These are phyloP conservation scores for Siniperca chuatsi DNA, from an alignment of 2,113 vertebrate species.

Conservation along the genomic window DNA sequence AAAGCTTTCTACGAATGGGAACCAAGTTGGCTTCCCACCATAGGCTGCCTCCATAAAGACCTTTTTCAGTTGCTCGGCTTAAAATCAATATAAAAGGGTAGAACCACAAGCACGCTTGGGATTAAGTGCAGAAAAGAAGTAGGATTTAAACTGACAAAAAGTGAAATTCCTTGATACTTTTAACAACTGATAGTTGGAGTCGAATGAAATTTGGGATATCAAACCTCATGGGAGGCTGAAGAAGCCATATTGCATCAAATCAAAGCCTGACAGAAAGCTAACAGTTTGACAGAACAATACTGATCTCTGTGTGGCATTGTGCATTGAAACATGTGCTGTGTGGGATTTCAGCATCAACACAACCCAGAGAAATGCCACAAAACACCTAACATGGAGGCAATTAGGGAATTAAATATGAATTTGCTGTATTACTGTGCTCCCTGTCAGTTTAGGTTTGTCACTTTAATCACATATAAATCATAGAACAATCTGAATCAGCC, in stretches of 20 bases:
- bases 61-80: conserved; percentile 54
- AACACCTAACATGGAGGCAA: conserved; percentile 36
- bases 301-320: conserved; percentile 25
- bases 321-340: conserved; percentile 14
- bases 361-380: conserved; percentile 26
- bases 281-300: conserved; percentile 38
- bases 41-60: conserved; percentile 61
- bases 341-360: conserved; percentile 9
- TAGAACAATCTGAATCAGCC: conserved; percentile 38
- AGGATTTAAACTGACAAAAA: conserved; percentile 59
- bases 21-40: conserved; percentile 72
- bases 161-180: conserved; percentile 38
- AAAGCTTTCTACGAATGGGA: conserved; percentile 71
- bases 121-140: conserved; percentile 42
- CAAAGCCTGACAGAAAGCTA: conserved; percentile 37
- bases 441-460: conserved; percentile 54
- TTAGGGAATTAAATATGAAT: conserved; percentile 45
- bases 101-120: conserved; percentile 52
- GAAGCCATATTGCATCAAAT: conserved; percentile 25
- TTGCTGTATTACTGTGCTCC: conserved; percentile 34
- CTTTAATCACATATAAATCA: conserved; percentile 58
- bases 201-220: conserved; percentile 26
- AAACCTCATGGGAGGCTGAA: conserved; percentile 5
- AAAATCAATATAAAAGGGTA: conserved; percentile 67
- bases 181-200: conserved; percentile 44